A percentile compares a stretch with the other conserved stretches of the same genome.
These are phyloP conservation scores for Pontoporia blainvillei DNA, from an alignment of 2,113 vertebrate species.

Conservation along the genomic window DNA sequence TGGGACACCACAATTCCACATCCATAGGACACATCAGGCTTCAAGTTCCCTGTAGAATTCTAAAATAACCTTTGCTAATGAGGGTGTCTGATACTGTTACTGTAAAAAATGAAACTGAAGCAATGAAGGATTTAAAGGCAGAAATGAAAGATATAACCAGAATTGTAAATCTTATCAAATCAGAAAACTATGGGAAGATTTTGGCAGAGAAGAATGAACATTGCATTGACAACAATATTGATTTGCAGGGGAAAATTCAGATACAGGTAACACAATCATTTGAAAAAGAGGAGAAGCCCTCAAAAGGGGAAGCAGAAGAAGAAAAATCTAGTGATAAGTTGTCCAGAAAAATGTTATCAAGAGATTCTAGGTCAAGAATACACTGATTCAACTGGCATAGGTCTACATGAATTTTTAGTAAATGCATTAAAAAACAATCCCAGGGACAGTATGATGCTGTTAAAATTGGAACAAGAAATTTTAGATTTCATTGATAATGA, in stretches of 20 bases:
- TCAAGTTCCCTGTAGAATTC: conserved; percentile 88
- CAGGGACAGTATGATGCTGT: conserved; percentile 99
- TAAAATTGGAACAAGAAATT: conserved; percentile 99
- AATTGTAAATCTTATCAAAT: conserved; percentile 84
- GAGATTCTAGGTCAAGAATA: conserved; percentile 99
- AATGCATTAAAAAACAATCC: conserved; percentile 98
- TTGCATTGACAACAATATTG: conserved; percentile 84
- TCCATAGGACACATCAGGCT: conserved; percentile 84
- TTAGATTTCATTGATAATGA: conserved; percentile 99
- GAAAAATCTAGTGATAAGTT: conserved; percentile 90
- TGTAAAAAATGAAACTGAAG: conserved; percentile 89
- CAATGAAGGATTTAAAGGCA: conserved; percentile 90
- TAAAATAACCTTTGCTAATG: conserved; percentile 93
- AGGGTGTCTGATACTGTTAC: conserved; percentile 96
- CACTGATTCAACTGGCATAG: conserved; percentile 97
- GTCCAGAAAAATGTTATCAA: conserved; percentile 93
- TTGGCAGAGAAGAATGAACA: conserved; percentile 86
- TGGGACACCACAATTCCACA: conserved; percentile 82
- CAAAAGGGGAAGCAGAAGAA: conserved; percentile 91
- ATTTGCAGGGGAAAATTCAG: conserved; percentile 91
- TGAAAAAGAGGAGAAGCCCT: conserved; percentile 90
- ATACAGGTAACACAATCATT: conserved; percentile 88
- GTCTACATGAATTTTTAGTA: conserved; percentile 98
- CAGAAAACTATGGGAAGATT: conserved; percentile 84
- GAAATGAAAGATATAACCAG: conserved; percentile 80